Percentiles rank a stretch among this genome's conserved stretches.
Conservation (phyloP, 2,113 vertebrate genomes). For the Xerus inauris region DNA sequence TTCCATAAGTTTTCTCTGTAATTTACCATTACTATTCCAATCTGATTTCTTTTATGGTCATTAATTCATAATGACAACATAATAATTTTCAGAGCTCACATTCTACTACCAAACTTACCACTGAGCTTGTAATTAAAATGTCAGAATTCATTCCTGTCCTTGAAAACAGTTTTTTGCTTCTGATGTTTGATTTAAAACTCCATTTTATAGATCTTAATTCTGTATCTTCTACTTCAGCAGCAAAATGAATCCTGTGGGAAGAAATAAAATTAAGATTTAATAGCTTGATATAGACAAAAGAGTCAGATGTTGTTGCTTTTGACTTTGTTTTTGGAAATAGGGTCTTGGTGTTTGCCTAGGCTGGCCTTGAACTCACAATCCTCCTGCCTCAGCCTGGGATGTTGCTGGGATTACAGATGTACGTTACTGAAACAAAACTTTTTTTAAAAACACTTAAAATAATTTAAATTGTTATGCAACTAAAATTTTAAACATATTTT, state of each 20-base stretch:
- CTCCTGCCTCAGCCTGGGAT: not conserved
- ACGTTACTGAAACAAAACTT: no score
- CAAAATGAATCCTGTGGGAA: conserved; percentile 13
- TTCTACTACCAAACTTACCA: conserved; percentile 79
- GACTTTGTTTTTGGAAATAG: not conserved
- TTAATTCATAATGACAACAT: conserved; percentile 84
- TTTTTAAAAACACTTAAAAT: conserved; percentile 11
- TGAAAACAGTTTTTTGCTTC: conserved; percentile 72
- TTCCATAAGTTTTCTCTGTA: conserved; percentile 68
- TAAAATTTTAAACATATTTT: conserved; percentile 21
- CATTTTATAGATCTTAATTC: conserved; percentile 70
- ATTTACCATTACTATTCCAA: conserved; percentile 73
- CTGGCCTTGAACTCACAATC: not conserved
- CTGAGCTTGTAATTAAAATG: conserved; percentile 83
- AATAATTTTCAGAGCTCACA: conserved; percentile 82
- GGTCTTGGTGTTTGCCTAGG: not conserved
- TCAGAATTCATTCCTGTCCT: conserved; percentile 81
- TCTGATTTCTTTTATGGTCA: conserved; percentile 79
- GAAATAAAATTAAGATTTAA: conserved; percentile 31
- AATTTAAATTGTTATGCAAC: not conserved
- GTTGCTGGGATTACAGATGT: not conserved
- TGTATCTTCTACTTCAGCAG: conserved; percentile 47
- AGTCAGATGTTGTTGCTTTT: not conserved
- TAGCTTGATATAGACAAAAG: not conserved
- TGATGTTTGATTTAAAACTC: conserved; percentile 72